Evolutionary conservation across 2,113 vertebrate species (phyloP), one percentile per base, ranked within the genome.

Genomic region (Bufo bufo): DNA sequence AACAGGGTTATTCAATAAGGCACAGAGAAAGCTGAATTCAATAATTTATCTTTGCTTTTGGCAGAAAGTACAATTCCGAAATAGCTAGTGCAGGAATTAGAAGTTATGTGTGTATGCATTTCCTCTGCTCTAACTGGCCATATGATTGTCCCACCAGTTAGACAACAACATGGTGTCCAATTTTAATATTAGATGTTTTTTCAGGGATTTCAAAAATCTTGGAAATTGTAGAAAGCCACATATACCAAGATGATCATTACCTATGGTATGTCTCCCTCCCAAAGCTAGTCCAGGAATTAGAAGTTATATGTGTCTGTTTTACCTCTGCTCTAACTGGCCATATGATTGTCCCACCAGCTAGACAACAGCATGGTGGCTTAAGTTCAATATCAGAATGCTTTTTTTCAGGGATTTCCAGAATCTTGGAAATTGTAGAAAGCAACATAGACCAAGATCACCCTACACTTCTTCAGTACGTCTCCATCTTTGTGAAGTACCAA

Each of bases 1-100:
- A 75, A 11, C 16, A 43, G 17, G 72, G 72, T 75, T 75, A 75
- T 75, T 75, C 72, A 50, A 75, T 75, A 75, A 50, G 72, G 72
- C 50, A 47, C 49, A 49, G 47, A 43, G 33, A 74, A 71, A 13
- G 66, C 3, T 11, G 43, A 74, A 43, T 74, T 47, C 71, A 74
- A 74, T 74, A 13, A 19, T 74, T 74, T 74, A 17, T 74, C 71
- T 74, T 74, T 47, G 14, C 6, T 74, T 43, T 74, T 47, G 43
- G 23, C 71, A 19, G 71, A 74, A 74, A 49, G 72, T 16, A 75
- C 45, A 75, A 49, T 50, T 50, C 47, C 17, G 72, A 16, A 17
- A 75, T 8, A 3, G 50, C 17, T 50, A 11, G 72, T 20, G 6
- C 20, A 50, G 45, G 47, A 16, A 75, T 43, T 75, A 50, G 43